Evolutionary conservation across 2,113 vertebrate genomes (phyloP).

Genomic region (Oreocharis arfaki): DNA sequence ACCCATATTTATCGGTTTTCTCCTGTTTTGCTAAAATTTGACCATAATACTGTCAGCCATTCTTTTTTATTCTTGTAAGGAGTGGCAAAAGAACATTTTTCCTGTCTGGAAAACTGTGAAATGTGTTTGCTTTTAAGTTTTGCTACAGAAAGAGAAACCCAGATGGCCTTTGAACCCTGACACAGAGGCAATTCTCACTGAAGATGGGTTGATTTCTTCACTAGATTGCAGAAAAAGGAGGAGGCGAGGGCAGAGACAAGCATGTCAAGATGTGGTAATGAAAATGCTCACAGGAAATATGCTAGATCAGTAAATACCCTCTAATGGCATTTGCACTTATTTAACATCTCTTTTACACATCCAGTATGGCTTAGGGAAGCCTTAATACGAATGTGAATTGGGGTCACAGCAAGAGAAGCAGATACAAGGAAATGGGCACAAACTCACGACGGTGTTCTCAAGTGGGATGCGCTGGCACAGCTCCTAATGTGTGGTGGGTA

Average conservation of each 20-base stretch:
- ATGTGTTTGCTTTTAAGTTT: background rate
- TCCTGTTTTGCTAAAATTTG: background rate
- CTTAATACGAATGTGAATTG: background rate
- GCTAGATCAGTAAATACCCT: constrained; percentile 16
- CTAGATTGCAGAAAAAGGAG: background rate
- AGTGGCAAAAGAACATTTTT: background rate
- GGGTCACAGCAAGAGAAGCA: background rate
- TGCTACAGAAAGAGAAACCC: background rate
- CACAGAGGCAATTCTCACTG: constrained; percentile 15
- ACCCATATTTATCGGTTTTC: background rate
- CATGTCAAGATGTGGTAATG: background rate
- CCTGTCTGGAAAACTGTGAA: background rate
- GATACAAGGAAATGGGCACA: background rate
- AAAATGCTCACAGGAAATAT: constrained; percentile 1
- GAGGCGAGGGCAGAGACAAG: background rate
- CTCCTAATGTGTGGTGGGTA: background rate
- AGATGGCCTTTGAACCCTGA: background rate
- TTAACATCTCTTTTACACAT: constrained; percentile 15
- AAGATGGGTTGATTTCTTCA: background rate
- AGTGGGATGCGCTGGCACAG: background rate
- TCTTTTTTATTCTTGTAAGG: background rate
- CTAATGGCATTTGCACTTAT: constrained; percentile 31
- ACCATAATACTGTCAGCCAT: background rate
- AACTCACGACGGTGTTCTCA: background rate
- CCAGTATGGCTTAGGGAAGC: background rate